Base-by-base conservation (phyloP, 2,797 vertebrate species). In the Protonibea diacanthus region DNA sequence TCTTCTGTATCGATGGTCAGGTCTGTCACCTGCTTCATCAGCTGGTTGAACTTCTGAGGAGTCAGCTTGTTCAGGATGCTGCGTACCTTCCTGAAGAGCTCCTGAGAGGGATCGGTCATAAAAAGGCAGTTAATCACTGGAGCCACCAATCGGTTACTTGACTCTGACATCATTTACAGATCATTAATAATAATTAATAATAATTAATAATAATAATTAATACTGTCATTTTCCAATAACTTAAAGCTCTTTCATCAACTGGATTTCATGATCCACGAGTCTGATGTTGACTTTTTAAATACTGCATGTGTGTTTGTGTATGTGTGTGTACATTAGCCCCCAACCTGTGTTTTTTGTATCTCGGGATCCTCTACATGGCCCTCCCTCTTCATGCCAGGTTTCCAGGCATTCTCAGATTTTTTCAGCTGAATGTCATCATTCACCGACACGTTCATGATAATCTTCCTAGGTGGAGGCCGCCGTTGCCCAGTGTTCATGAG, bases 61-160 rank as follows among this genome's bases (percentile, higher is more conserved):
- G 98, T 99, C 88, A 99, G 91, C 90, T 99, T 99, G 95, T 99
- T 99, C 86, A 99, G 93, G 94, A 99, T 99, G 94, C 98, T 99
- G 71, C 98, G 96, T 49, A 99, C 98, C 88, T 97, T 98, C 80
- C 96, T 96, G 94, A 99, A 98, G 76, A 99, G 95, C 2, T 99
- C 98, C 93, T 94, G 82, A 25, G 21, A 33, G 57, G 38, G 60
- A 52, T 2, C 3, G 3, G 20, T 48, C 4, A 75, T 1, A 7
- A 47, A 38, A 27, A 51, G 10, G 15, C 1, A 15, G 55, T 57
- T 52, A 25, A 81, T 71, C 21, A 48, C 2, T 33, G 1, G 33
- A 9, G 33, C 33, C 33, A 33, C 33, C 33, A 33, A 33, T 33
- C 33, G 2, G 33, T 9, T 33, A 8, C 33, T 33, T 33, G 8